Evolutionary conservation across 2,113 vertebrate genomes (phyloP).

Genomic region (Eptesicus fuscus): DNA sequence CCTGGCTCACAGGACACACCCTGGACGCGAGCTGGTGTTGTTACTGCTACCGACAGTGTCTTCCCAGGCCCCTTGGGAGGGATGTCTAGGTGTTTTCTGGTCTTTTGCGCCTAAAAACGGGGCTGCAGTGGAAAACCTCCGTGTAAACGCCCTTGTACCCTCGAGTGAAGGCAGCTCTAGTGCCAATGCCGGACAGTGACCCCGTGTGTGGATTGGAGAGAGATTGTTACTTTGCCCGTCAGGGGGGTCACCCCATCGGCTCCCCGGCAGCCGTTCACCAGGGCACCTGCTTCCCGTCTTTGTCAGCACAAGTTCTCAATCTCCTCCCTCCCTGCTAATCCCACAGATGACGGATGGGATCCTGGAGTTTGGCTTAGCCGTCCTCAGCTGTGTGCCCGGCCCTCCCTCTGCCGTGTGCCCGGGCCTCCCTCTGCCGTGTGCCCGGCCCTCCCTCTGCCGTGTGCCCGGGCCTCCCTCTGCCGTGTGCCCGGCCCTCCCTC

Average conservation of each 20-base stretch:
- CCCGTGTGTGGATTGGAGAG: rapidly evolving
- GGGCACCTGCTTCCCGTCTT: not conserved
- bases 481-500: no score
- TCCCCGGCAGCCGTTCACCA: rapidly evolving
- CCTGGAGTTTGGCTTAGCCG: not conserved
- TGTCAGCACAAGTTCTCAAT: rapidly evolving
- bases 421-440: no score
- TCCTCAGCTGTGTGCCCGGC: not conserved
- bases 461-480: no score
- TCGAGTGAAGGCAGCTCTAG: rapidly evolving
- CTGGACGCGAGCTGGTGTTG: not conserved
- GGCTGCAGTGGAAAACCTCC: not conserved
- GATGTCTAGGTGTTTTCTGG: rapidly evolving
- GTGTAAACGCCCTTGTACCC: rapidly evolving
- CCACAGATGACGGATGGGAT: rapidly evolving
- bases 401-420: no score
- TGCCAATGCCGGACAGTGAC: not conserved
- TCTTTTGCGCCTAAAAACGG: not conserved
- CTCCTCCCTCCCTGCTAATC: rapidly evolving
- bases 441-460: no score
- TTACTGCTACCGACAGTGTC: not conserved
- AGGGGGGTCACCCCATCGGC: rapidly evolving
- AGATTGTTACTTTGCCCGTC: rapidly evolving
- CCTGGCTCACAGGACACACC: rapidly evolving
- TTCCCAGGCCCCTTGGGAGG: not conserved